Conservation (phyloP, 2,888 invertebrate genomes). For the Dinocampus coccinellae region DNA sequence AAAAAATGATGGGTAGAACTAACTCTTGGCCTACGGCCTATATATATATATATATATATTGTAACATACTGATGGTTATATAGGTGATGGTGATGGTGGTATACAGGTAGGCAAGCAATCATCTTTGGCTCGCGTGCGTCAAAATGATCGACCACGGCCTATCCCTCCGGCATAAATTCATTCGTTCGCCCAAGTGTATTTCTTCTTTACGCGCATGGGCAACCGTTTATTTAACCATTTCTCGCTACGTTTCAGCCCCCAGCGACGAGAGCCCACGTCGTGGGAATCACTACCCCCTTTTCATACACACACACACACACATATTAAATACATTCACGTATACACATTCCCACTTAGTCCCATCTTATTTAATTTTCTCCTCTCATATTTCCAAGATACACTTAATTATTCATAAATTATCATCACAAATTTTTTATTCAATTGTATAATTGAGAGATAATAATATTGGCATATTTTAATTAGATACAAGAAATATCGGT, state of each 20-base stretch:
- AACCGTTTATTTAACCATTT: slow-evolving; percentile 66
- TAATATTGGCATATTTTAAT: background rate
- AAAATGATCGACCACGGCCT: slow-evolving; percentile 51
- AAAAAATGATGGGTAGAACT: slow-evolving; percentile 25
- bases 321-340: too few species aligned
- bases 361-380: too few species aligned
- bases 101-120: slow-evolving; percentile 57
- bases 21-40: slow-evolving; percentile 27
- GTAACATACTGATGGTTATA: slow-evolving; percentile 31
- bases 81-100: slow-evolving; percentile 33
- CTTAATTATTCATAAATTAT: too few species aligned
- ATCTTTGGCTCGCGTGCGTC: slow-evolving; percentile 66
- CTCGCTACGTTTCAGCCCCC: slow-evolving; percentile 36
- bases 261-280: slow-evolving; percentile 27
- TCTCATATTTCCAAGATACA: too few species aligned
- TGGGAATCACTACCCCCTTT: slow-evolving; percentile 35
- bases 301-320: background rate
- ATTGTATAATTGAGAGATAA: background rate
- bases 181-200: slow-evolving; percentile 25
- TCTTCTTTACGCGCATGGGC: slow-evolving; percentile 41
- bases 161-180: slow-evolving; percentile 28
- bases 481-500: background rate
- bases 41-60: too few species aligned
- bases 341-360: background rate
- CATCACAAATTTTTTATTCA: too few species aligned